Conservation (phyloP, 2,888 invertebrate genomes). For the Drosophila gaucha region DNA sequence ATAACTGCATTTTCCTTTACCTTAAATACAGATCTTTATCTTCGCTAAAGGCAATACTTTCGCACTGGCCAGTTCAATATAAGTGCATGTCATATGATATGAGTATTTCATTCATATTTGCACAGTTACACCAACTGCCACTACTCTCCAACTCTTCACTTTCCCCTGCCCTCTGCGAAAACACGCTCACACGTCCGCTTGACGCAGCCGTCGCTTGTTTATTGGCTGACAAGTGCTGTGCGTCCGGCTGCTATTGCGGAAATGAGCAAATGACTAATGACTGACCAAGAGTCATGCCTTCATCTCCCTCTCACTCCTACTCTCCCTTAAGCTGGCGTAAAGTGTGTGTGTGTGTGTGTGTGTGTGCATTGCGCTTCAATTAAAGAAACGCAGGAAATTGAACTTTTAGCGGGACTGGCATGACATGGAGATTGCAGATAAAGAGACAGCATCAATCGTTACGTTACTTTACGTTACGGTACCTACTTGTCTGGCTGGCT, state of each 20-base stretch:
- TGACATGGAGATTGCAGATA: not conserved
- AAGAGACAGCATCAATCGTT: constrained; percentile 39
- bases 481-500: constrained; percentile 59
- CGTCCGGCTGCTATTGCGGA: constrained; percentile 77
- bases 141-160: not conserved
- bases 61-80: constrained; percentile 1
- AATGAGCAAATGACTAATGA: constrained; percentile 81
- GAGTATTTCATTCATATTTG: constrained; percentile 52
- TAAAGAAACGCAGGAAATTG: constrained; percentile 78
- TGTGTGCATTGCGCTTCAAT: constrained; percentile 75
- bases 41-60: not conserved
- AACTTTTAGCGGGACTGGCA: constrained; percentile 60
- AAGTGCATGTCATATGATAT: constrained; percentile 20
- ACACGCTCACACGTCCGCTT: constrained; percentile 2
- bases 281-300: constrained; percentile 61
- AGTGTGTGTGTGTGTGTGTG: constrained; percentile 46
- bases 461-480: constrained; percentile 48
- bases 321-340: constrained; percentile 4
- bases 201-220: constrained; percentile 63
- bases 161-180: too few relatives aligned
- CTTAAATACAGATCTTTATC: not conserved
- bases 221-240: constrained; percentile 80
- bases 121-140: not conserved
- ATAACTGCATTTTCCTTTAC: not conserved
- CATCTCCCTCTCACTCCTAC: not conserved